phyloP scores from a whole-genome alignment of 2,797 vertebrate genomes.

The Chromobotia macracanthus region DNA sequence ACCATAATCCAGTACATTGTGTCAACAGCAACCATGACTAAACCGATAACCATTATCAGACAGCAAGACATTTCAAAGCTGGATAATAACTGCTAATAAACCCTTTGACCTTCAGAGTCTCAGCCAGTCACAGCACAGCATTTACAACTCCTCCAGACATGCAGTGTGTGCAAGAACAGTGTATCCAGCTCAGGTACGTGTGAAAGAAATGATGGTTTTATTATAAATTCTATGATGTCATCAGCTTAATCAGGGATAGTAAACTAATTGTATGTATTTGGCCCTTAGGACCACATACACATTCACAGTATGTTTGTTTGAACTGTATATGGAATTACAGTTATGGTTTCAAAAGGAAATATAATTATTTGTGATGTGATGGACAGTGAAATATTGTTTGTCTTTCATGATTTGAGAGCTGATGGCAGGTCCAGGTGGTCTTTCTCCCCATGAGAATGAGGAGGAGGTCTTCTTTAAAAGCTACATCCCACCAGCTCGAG shows the following conservation, averaged over 20 bases:
- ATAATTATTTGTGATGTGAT: neutral
- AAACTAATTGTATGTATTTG: neutral
- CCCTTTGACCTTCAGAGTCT: conserved; percentile 49
- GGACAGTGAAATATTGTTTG: neutral
- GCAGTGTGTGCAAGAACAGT: neutral
- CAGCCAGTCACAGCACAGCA: conserved; percentile 30
- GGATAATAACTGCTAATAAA: conserved; percentile 47
- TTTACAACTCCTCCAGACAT: neutral
- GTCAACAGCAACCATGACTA: neutral
- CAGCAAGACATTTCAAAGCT: conserved; percentile 35
- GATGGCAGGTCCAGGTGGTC: conserved; percentile 32
- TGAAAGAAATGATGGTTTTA: neutral
- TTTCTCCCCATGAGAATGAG: conserved; percentile 63
- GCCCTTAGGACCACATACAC: neutral
- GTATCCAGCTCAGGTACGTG: neutral
- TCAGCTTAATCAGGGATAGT: neutral
- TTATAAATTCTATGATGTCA: neutral
- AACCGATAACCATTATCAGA: neutral
- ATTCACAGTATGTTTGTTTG: neutral
- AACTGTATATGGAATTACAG: neutral
- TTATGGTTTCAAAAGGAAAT: neutral
- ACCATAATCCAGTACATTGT: neutral
- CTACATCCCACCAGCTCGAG: conserved; percentile 84
- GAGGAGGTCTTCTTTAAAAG: conserved; percentile 77
- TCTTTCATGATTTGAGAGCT: neutral